These are phyloP conservation scores for Druon quercuslanigerum DNA, from an alignment of 1,140 invertebrate genomes.

Conservation along the genomic window DNA sequence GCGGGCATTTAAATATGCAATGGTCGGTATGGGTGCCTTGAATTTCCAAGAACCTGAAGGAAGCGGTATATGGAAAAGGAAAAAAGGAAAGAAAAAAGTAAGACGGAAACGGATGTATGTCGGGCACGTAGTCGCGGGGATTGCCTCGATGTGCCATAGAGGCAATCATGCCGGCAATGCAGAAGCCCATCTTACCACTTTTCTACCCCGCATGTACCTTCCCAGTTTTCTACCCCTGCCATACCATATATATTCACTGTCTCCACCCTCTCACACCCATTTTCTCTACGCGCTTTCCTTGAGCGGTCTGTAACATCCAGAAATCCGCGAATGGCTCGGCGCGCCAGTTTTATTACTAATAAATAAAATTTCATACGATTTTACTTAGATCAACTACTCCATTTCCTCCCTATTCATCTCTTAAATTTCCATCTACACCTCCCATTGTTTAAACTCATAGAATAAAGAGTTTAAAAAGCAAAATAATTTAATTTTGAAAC, in stretches of 20 bases:
- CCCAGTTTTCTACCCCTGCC: slow-evolving; percentile 50
- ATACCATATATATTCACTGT: slow-evolving; percentile 47
- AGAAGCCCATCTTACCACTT: slow-evolving; percentile 73
- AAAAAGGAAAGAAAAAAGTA: slow-evolving; percentile 60
- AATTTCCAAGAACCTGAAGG: slow-evolving; percentile 65
- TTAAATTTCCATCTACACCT: too few species aligned
- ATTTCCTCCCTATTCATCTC: too few species aligned
- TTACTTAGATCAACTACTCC: background rate
- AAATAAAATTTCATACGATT: slow-evolving; percentile 22
- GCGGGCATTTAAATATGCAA: slow-evolving; percentile 66
- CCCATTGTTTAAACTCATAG: too few species aligned
- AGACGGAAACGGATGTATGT: slow-evolving; percentile 75
- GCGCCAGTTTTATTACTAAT: slow-evolving; percentile 1
- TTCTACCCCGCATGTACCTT: slow-evolving; percentile 65
- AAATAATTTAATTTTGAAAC: too few species aligned
- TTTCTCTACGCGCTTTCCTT: slow-evolving; percentile 51
- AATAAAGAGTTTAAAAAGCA: too few species aligned
- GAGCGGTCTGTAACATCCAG: slow-evolving; percentile 58
- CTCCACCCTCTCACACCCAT: slow-evolving; percentile 44
- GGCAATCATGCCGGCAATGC: slow-evolving; percentile 76
- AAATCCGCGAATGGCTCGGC: slow-evolving; percentile 45
- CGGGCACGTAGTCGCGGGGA: slow-evolving; percentile 75
- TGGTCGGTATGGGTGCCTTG: slow-evolving; percentile 57
- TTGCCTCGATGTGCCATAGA: slow-evolving; percentile 76
- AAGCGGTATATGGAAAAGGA: slow-evolving; percentile 57